A percentile compares a stretch with the other conserved stretches of the same genome.
Evolutionary conservation across 2,113 vertebrate species (phyloP).

Genomic region (Chaetodon auriga): DNA sequence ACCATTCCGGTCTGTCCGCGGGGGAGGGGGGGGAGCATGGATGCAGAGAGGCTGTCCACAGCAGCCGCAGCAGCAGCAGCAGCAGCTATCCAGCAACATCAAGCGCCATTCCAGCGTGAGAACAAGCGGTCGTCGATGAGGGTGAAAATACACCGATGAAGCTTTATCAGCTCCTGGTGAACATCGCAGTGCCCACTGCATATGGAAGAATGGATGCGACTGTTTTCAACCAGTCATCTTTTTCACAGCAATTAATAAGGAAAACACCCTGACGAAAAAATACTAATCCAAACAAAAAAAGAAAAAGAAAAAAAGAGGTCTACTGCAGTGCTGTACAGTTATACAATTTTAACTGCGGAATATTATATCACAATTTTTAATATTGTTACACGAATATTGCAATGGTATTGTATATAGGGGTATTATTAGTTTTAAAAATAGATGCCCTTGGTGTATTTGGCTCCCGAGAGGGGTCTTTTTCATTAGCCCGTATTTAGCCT

Average conservation of each 20-base stretch:
- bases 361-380: neutral
- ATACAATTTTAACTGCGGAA: neutral
- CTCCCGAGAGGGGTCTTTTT: neutral
- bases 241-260: neutral
- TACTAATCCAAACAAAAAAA: neutral
- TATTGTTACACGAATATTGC: neutral
- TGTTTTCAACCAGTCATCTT: slow-evolving; percentile 22
- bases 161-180: neutral
- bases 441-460: neutral
- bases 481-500: no score
- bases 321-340: neutral
- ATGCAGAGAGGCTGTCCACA: slow-evolving; percentile 62
- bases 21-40: slow-evolving; percentile 44
- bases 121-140: slow-evolving; percentile 14
- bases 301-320: neutral
- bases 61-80: slow-evolving; percentile 52
- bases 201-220: slow-evolving; percentile 30
- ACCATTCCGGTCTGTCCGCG: slow-evolving; percentile 80
- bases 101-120: slow-evolving; percentile 66
- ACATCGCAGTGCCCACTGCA: neutral
- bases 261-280: neutral
- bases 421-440: neutral
- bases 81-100: slow-evolving; percentile 50
- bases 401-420: neutral
- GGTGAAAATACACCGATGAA: slow-evolving; percentile 14